phyloP scores from a whole-genome alignment of 2,113 vertebrate genomes.

The Suricata suricatta region DNA sequence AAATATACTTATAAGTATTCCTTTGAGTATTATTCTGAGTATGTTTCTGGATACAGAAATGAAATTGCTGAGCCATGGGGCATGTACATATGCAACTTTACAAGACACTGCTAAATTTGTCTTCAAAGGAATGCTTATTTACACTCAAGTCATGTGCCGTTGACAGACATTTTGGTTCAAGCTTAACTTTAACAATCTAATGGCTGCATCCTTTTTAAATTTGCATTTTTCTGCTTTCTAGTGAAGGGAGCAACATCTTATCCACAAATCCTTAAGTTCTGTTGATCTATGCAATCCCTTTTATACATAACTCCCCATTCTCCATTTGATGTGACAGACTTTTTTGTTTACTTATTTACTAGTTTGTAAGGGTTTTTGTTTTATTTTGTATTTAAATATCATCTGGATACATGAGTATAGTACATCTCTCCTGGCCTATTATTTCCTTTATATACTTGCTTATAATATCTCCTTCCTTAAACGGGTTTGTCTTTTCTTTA shows the following conservation, averaged over 20 bases:
- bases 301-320: not conserved
- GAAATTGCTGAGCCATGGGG: not conserved
- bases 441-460: not conserved
- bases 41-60: not conserved
- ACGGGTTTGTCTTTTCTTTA: not conserved
- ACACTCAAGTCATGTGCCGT: not conserved
- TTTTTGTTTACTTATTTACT: not conserved
- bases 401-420: not conserved
- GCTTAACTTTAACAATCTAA: not conserved
- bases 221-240: not conserved
- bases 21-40: not conserved
- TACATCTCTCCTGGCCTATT: not conserved
- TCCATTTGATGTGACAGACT: not conserved
- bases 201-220: not conserved
- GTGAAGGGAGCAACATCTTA: not conserved
- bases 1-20: not conserved
- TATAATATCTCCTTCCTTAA: too few species aligned
- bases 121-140: not conserved
- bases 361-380: not conserved
- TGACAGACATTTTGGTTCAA: not conserved
- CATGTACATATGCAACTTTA: not conserved
- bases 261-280: not conserved
- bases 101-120: not conserved
- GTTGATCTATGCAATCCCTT: not conserved
- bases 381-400: not conserved